Base-by-base conservation (phyloP, 2,797 vertebrate species). In the Semotilus atromaculatus region DNA sequence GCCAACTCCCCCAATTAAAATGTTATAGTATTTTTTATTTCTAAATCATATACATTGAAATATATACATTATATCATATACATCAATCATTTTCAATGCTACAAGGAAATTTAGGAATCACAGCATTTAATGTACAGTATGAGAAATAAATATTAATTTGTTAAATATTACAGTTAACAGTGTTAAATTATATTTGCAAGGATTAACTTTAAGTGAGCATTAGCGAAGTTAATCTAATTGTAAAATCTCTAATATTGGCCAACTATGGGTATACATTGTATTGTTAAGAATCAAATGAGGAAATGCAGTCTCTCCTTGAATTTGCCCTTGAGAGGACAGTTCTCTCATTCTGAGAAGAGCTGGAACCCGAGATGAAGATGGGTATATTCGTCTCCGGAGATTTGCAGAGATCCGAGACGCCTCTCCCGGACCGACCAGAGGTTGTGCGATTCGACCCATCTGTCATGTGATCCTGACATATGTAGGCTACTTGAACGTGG, bases 401-500 rank as follows among this genome's bases (percentile, higher is more conserved):
- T 67, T 66, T 19, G 10, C 55, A 48, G 70, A 82, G 55, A 74
- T 88, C 70, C n/a, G 26, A 80, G 80, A 73, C 62, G 55, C 48
- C 43, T 23, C 19, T 7, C 40, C 43, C 11, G 36, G 66, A 62
- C 60, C 64, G 78, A 23, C 74, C 78, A 84, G 36, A 75, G 82
- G 68, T 84, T 75, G 83, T 87, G 89, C 75, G 81, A 86, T 72
- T 77, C 76, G 78, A 87, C 87, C 71, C 13, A 2, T 53, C 31
- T n/a, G 82, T 83, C 82, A 87, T 86, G 80, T 67, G 81, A 88
- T 84, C 84, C 86, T 48, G 81, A 40, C 40, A 64, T 58, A 62
- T 40, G 79, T 43, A 79, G 45, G 38, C 71, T 36, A 14, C n/a
- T 16, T 70, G 55, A 77, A 71, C 48, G 14, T 67, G 34, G 43